Base-by-base conservation (phyloP, 2,888 invertebrate species). In the Crepidodera aurea region DNA sequence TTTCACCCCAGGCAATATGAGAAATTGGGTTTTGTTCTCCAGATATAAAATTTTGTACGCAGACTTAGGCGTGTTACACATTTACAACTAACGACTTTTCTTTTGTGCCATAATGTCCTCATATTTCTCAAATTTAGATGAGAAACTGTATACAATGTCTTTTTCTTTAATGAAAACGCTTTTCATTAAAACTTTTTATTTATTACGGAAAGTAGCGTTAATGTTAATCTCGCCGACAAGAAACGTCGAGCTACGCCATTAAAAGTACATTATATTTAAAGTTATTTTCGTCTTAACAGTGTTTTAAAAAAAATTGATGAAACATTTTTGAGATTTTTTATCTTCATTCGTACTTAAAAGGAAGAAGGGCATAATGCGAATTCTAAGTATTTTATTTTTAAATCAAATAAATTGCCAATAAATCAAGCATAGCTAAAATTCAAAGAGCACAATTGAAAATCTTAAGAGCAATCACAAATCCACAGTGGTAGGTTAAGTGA, bases 11-110 rank as follows among this genome's bases (percentile, higher is more conserved):
- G 70, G 68, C 68, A 61, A 61, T 66, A 69, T 70, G 70, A 70
- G 71, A 69, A 72, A 73, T 71, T 67, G 70, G 69, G 71, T 71
- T 74, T 72, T 69, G 70, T 72, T 69, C 70, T 68, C 64, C 62
- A 71, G 70, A 70, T 66, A 71, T 71, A 71, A 69, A 72, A 71
- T 70, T 72, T 69, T 64, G 64, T 69, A 71, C 69, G 69, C 55
- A 64, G 70, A 69, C 68, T 69, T 68, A 71, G 67, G 66, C 70
- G 66, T 69, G 72, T 69, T 66, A 70, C 64, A 68, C 70, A 71
- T 71, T 39, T 71, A 73, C 71, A 71, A 70, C 68, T 70, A 73
- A 72, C 71, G 71, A 70, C 68, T 69, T 69, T 71, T 68, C 66
- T 70, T 39, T 68, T 70, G 65, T 70, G 54, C 62, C 48, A 34